Base-by-base conservation (phyloP, 2,113 vertebrate genomes). In the Thunnus thynnus region DNA sequence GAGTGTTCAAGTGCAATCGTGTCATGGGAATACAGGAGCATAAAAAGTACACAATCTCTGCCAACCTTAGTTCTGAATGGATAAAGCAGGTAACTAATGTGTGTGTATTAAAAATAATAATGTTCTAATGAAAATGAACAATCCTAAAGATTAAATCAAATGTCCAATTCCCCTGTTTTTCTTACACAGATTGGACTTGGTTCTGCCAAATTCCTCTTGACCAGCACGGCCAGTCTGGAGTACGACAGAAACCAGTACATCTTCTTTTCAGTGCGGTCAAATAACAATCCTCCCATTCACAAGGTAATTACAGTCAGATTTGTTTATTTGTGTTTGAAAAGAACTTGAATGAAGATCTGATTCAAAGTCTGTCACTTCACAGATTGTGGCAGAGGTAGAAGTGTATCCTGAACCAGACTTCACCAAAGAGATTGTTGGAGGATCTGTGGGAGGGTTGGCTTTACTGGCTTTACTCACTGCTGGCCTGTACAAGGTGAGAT, bases 41-140 rank as follows among this genome's bases (percentile, higher is more conserved):
- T 0, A 76, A 32, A n/a, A 73, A 69, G 1, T 96, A 95, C 85
- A 81, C 17, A 20, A 92, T 97, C 67, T 91, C 92, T 65, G 95
- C 94, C 20, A 93, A 94, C 67, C 81, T 96, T 3, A 95, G 92
- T 76, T 95, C 96, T 1, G 13, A n/a, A 25, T 97, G 95, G 96
- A 74, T 95, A 67, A 82, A 92, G 56, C 93, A 96, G 95, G 96
- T 96, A 90, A 5, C 0, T 22, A 1, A 64, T 64, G 18, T 4
- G 13, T 17, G 11, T 66, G 18, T 22, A 5, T 36, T 5, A 41
- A 51, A 47, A 22, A 22, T 22, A 22, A 10, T n/a, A 0, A 27
- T 18, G 17, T 46, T 47, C 3, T 30, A 6, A 22, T 7, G 1
- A 57, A 20, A 58, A 30, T 14, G n/a, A 22, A 70, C n/a, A 5